Conservation (phyloP, 2,113 vertebrate genomes). For the Tauraco erythrolophus region DNA sequence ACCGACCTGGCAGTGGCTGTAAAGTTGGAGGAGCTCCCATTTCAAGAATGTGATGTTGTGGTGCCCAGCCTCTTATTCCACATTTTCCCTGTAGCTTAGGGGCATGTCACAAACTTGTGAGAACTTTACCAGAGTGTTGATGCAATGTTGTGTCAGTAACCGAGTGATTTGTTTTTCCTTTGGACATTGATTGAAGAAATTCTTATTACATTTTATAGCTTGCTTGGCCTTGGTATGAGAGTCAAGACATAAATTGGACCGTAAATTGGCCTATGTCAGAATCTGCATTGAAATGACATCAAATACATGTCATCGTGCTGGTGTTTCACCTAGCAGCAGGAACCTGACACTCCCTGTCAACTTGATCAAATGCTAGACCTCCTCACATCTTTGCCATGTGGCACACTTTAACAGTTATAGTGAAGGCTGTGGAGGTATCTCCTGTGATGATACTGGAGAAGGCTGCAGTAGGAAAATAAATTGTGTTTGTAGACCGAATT, state of each 20-base stretch:
- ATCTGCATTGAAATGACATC: slow-evolving; percentile 79
- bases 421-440: slow-evolving; percentile 14
- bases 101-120: slow-evolving; percentile 78
- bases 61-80: slow-evolving; percentile 9
- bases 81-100: slow-evolving; percentile 54
- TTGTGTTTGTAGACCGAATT: slow-evolving; percentile 60
- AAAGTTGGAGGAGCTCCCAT: slow-evolving; percentile 37
- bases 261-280: slow-evolving; percentile 82
- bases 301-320: slow-evolving; percentile 70
- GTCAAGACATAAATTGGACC: slow-evolving; percentile 82
- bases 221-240: slow-evolving; percentile 79
- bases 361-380: slow-evolving; percentile 70
- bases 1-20: slow-evolving; percentile 6
- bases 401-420: slow-evolving; percentile 16
- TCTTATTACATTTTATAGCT: slow-evolving; percentile 84
- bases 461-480: slow-evolving; percentile 50
- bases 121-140: slow-evolving; percentile 77
- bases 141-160: slow-evolving; percentile 78
- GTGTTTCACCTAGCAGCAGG: slow-evolving; percentile 55
- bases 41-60: not conserved
- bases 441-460: slow-evolving; percentile 23
- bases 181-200: slow-evolving; percentile 85
- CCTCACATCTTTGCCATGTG: slow-evolving; percentile 50
- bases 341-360: slow-evolving; percentile 62
- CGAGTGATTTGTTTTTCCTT: slow-evolving; percentile 82